Evolutionary conservation across 2,797 vertebrate species (phyloP).

Genomic region (Micromesistius poutassou): DNA sequence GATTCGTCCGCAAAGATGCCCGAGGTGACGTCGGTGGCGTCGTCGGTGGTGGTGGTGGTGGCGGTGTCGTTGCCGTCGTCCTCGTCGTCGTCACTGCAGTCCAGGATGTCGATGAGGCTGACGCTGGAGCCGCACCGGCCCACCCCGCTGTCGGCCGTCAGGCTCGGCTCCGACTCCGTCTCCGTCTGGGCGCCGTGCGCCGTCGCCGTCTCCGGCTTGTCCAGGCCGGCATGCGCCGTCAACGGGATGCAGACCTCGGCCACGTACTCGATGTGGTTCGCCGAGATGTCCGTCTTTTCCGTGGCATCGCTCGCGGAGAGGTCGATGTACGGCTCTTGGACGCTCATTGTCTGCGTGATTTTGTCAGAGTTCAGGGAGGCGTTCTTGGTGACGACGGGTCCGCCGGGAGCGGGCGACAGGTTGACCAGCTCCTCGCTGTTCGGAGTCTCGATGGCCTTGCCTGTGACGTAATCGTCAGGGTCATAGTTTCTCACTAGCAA

Average conservation of each 20-base stretch:
- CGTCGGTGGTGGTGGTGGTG: too few relatives aligned
- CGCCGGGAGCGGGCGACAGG: constrained; percentile 64
- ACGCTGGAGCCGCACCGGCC: constrained; percentile 69
- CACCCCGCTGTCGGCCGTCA: constrained; percentile 37
- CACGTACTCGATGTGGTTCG: constrained; percentile 27
- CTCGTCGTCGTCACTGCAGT: constrained; percentile 77
- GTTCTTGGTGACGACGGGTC: constrained; percentile 61
- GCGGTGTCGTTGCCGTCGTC: constrained; percentile 70
- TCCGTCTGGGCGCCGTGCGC: constrained; percentile 32
- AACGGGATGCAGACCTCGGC: background rate
- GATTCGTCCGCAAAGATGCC: constrained; percentile 78
- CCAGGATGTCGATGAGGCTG: constrained; percentile 73
- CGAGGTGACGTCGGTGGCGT: constrained; percentile 79
- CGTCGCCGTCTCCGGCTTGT: constrained; percentile 20
- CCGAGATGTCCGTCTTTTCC: constrained; percentile 45
- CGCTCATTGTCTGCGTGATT: constrained; percentile 22
- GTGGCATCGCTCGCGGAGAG: constrained; percentile 29
- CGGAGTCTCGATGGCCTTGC: constrained; percentile 56
- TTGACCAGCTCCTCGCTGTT: constrained; percentile 65
- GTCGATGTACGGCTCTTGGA: constrained; percentile 57
- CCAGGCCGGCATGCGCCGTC: background rate
- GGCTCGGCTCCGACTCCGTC: constrained; percentile 61
- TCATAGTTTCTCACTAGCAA: constrained; percentile 66
- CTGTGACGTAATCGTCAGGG: constrained; percentile 60
- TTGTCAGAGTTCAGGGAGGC: constrained; percentile 35